Evolutionary conservation across 2,888 invertebrate species (phyloP), one percentile per base, ranked within the genome.

Genomic region (Scelioninae gen. 2): DNA sequence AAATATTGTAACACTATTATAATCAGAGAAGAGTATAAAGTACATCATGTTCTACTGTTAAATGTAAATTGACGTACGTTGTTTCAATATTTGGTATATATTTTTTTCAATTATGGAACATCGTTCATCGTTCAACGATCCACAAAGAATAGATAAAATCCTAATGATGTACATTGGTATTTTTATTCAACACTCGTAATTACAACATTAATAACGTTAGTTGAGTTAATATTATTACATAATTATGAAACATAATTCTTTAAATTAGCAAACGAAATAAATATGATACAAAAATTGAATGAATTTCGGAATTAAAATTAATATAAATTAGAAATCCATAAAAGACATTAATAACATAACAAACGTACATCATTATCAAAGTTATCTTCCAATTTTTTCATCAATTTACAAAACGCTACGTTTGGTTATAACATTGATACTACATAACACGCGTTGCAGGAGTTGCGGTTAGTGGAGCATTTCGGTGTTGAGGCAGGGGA

Each of bases 401-500:
- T 50, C 48, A 50, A 43, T 63, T 63, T 41, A 35, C 25, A 60
- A 63, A 33, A 10, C 19, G 43, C n/a, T 52, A 35, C 58, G 18
- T 28, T 71, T 65, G 50, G 58, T 63, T 71, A 50, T 71, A 63
- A 71, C 57, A 71, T 58, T 71, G 71, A 58, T 58, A 58, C 52
- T 58, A 64, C 18, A 45, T 58, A 37, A 64, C 35, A 46, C 58
- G 64, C 64, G 65, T 75, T 71, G 55, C 65, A 76, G 79, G 79
- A 82, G 80, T 79, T 79, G 81, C 79, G 79, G 73, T 78, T 78
- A 77, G 76, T 79, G 80, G 76, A 79, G 78, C 72, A 78, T 78
- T 76, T 76, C 75, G 81, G 80, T 79, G 78, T 77, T 77, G 81
- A 79, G 80, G 80, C 77, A 79, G 81, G 79, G 81, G 77, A 80